Evolutionary conservation across 2,113 vertebrate genomes (phyloP).

Genomic region (Cichladusa arquata): DNA sequence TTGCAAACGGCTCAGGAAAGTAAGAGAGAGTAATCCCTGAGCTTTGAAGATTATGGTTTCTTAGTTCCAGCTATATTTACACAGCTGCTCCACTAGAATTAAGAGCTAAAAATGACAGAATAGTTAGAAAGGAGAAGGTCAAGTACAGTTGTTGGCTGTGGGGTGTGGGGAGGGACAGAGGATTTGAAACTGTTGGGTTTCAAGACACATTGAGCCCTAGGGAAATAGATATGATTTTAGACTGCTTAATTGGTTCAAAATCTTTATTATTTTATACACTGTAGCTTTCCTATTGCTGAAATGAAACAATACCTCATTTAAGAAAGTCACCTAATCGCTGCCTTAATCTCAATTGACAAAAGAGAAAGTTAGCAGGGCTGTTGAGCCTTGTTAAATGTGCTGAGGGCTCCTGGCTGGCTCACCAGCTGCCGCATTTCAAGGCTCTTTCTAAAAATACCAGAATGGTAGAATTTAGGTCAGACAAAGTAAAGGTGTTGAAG

Average conservation of each 20-base stretch:
- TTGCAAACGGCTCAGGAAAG: not conserved
- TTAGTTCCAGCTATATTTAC: constrained; percentile 32
- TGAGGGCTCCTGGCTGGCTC: not conserved
- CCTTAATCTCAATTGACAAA: constrained; percentile 10
- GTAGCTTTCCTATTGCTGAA: constrained; percentile 45
- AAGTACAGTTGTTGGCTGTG: not conserved
- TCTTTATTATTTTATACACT: constrained; percentile 2
- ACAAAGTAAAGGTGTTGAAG: not conserved
- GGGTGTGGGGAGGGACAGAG: not conserved
- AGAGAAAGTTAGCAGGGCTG: not conserved
- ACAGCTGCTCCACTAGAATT: not conserved
- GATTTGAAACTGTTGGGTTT: not conserved
- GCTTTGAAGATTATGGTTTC: not conserved
- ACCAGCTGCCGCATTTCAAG: not conserved
- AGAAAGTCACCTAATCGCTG: constrained; percentile 2
- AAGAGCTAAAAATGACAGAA: constrained; percentile 18
- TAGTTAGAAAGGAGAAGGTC: not conserved
- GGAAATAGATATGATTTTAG: not conserved
- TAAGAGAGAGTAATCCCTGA: not conserved
- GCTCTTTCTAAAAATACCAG: constrained; percentile 27
- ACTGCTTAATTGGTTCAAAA: not conserved
- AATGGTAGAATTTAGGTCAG: constrained; percentile 8
- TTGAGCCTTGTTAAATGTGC: not conserved
- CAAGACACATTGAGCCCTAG: not conserved
- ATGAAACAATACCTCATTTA: constrained; percentile 42